Conservation (phyloP, 2,113 vertebrate species). For the Nanger granti region DNA sequence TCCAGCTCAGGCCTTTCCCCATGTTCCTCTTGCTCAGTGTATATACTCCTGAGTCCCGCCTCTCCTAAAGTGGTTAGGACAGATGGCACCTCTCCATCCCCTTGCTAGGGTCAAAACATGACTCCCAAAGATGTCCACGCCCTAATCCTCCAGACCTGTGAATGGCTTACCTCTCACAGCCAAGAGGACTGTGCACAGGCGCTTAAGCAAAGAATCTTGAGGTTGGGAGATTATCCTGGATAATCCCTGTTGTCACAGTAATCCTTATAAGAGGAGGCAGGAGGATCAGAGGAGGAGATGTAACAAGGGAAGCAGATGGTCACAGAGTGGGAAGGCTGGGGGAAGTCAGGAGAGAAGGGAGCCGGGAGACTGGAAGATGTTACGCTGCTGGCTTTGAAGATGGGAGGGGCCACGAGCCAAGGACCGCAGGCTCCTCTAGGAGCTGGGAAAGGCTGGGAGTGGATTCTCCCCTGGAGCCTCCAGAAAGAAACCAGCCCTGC, state of each 20-base stretch:
- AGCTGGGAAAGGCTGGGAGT: neutral
- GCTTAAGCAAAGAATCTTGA: neutral
- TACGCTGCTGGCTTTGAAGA: neutral
- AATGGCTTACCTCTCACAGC: rapidly evolving
- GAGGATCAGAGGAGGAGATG: neutral
- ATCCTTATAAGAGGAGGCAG: neutral
- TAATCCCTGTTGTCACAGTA: neutral
- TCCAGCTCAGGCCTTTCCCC: neutral
- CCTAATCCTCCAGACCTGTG: neutral
- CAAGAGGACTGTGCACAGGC: neutral
- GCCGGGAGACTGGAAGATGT: neutral
- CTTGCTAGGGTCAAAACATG: neutral
- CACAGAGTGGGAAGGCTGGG: neutral
- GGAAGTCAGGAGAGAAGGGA: neutral
- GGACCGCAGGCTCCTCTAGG: rapidly evolving
- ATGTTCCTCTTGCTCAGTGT: neutral
- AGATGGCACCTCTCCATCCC: neutral
- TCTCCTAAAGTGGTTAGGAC: neutral
- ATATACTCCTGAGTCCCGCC: neutral
- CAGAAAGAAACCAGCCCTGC: neutral
- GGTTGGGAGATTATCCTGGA: too few relatives aligned
- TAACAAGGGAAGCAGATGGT: too few relatives aligned
- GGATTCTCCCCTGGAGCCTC: neutral
- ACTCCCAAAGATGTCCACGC: neutral
- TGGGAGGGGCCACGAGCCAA: rapidly evolving